Evolutionary conservation across 1,140 invertebrate genomes (phyloP).

Genomic region (Orchesella cincta): DNA sequence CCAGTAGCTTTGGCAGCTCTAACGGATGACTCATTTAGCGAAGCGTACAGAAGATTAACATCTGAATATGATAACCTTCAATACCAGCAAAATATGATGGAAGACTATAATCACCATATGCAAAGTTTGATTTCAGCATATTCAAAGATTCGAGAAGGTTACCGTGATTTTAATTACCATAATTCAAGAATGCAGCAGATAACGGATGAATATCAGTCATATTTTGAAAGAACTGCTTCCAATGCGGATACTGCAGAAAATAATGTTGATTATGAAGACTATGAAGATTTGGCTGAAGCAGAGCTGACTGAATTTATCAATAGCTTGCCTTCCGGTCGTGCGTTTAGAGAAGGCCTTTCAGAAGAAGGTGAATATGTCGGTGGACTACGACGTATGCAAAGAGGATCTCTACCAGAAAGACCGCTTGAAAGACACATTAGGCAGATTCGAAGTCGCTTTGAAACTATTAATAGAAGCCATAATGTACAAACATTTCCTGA

Average conservation of each 20-base stretch:
- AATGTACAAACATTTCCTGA: no score
- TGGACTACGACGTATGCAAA: no score
- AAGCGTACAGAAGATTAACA: background rate
- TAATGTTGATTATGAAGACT: background rate
- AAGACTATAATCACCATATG: background rate
- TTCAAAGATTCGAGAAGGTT: background rate
- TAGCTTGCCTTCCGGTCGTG: background rate
- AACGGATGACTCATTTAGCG: background rate
- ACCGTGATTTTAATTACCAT: conserved; percentile 18
- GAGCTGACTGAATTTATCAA: background rate
- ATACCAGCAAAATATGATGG: background rate
- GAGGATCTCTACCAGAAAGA: no score
- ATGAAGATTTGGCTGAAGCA: background rate
- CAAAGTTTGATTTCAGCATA: background rate
- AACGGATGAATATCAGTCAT: background rate
- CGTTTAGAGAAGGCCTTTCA: no score
- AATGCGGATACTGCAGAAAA: background rate
- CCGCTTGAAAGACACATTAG: no score
- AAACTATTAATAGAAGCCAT: no score
- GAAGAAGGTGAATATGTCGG: no score
- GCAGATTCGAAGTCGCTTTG: no score
- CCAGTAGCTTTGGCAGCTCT: background rate
- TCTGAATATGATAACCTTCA: background rate
- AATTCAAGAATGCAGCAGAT: background rate
- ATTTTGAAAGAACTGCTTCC: background rate